Percentiles rank a stretch among this genome's conserved stretches.
These are phyloP conservation scores for Dissostichus mawsoni DNA, from an alignment of 2,113 vertebrate genomes.

Conservation along the genomic window DNA sequence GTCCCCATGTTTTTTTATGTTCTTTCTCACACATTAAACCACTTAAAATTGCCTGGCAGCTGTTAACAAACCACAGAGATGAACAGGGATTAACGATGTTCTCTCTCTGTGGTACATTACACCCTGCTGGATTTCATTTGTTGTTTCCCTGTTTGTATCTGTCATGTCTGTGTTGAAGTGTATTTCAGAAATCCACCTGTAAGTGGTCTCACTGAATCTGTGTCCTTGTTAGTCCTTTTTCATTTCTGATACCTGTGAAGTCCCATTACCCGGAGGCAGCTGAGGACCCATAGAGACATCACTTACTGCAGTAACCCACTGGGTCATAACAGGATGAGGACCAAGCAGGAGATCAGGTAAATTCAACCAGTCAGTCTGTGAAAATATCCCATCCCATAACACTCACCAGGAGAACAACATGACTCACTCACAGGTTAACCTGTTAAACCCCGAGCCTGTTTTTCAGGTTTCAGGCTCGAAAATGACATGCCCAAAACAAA, in stretches of 20 bases:
- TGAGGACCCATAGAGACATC: neutral
- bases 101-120: neutral
- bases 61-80: slow-evolving; percentile 1
- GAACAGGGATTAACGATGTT: slow-evolving; percentile 32
- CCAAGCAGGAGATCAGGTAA: slow-evolving; percentile 5
- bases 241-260: slow-evolving; percentile 34
- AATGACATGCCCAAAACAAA: too few species aligned
- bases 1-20: slow-evolving; percentile 22
- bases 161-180: neutral
- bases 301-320: neutral
- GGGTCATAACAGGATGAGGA: neutral
- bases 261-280: slow-evolving; percentile 20
- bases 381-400: neutral
- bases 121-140: slow-evolving; percentile 12
- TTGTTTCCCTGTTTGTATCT: slow-evolving; percentile 14
- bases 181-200: slow-evolving; percentile 14
- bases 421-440: neutral
- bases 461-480: too few species aligned
- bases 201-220: slow-evolving; percentile 23
- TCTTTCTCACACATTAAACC: slow-evolving; percentile 10
- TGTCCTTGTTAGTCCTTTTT: neutral
- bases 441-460: too few species aligned
- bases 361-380: neutral
- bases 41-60: neutral
- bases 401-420: neutral